These are phyloP conservation scores for Torymus aiolomorphi DNA, from an alignment of 2,888 invertebrate genomes.

Conservation along the genomic window DNA sequence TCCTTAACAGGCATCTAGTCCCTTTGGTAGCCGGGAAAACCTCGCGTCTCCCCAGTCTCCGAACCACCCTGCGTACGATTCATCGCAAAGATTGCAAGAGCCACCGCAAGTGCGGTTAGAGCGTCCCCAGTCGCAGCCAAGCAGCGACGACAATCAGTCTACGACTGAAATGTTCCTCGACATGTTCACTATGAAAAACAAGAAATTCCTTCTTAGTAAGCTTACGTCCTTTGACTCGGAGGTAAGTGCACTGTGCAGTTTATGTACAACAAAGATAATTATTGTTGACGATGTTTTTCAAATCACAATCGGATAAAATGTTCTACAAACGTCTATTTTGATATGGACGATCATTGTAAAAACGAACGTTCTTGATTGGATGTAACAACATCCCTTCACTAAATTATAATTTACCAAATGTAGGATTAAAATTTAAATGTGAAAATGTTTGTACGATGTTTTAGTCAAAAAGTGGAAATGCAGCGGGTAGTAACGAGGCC, in stretches of 20 bases:
- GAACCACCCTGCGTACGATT: conserved; percentile 79
- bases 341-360: too few species aligned
- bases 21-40: conserved; percentile 83
- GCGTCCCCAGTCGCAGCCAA: conserved; percentile 79
- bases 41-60: conserved; percentile 81
- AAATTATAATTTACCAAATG: too few species aligned
- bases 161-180: conserved; percentile 96
- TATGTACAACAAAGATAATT: neutral
- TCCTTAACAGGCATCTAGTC: conserved; percentile 78
- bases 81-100: conserved; percentile 77
- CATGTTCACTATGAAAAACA: conserved; percentile 93
- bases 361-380: too few species aligned
- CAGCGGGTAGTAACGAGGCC: conserved; percentile 71
- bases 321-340: neutral
- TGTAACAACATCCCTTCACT: too few species aligned
- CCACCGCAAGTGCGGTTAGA: conserved; percentile 80
- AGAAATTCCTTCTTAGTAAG: conserved; percentile 84
- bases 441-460: conserved; percentile 19
- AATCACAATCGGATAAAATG: too few species aligned
- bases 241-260: conserved; percentile 75
- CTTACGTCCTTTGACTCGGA: conserved; percentile 94
- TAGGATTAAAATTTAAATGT: too few species aligned
- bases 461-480: conserved; percentile 69
- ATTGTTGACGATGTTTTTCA: neutral
- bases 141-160: conserved; percentile 80